Evolutionary conservation across 2,113 vertebrate genomes (phyloP).

Genomic region (Rynchops niger): DNA sequence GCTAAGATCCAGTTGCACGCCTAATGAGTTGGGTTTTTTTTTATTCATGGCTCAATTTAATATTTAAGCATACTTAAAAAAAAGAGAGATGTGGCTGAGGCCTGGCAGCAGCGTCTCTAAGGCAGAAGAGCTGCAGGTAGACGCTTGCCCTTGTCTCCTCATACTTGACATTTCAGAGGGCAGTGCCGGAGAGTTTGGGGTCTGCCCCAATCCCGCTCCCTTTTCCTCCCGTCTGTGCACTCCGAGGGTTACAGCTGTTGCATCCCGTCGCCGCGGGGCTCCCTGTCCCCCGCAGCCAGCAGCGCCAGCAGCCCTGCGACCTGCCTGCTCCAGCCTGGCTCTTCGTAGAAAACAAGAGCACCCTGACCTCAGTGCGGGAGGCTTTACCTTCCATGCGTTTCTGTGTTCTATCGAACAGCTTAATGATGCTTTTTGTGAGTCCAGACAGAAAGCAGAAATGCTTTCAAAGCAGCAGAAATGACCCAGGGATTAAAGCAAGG

Average conservation of each 20-base stretch:
- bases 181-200: neutral
- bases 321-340: neutral
- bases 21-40: neutral
- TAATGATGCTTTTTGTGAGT: neutral
- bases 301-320: neutral
- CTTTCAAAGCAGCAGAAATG: neutral
- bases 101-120: neutral
- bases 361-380: neutral
- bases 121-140: neutral
- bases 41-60: neutral
- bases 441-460: neutral
- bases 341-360: neutral
- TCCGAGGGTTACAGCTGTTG: neutral
- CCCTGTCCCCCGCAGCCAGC: neutral
- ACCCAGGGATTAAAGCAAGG: neutral
- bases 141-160: neutral
- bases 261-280: neutral
- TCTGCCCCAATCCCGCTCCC: neutral
- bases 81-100: neutral
- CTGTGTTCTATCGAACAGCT: neutral
- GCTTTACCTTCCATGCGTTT: neutral
- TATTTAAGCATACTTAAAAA: neutral
- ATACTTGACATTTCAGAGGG: neutral
- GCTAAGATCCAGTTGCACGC: neutral
- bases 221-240: neutral